phyloP scores from a whole-genome alignment of 2,113 vertebrate genomes.

The Hypocryptadius cinnamomeus region DNA sequence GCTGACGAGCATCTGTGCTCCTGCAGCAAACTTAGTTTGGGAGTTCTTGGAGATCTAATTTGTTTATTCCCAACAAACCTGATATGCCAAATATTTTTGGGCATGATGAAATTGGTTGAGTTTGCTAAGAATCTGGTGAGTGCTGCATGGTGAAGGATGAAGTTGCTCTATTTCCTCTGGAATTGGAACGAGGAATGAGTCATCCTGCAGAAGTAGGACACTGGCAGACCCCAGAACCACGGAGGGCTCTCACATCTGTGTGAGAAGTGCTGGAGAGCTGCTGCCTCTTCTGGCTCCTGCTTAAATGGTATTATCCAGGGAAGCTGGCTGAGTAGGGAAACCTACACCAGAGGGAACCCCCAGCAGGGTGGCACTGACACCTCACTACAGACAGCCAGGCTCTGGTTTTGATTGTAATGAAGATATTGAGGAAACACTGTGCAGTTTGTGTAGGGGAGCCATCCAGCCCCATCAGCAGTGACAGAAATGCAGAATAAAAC shows the following conservation, averaged over 20 bases:
- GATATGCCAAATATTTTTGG: slow-evolving; percentile 21
- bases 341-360: not conserved
- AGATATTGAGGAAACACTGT: not conserved
- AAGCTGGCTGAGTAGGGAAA: not conserved
- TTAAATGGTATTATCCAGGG: not conserved
- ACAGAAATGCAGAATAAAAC: not conserved
- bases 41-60: slow-evolving; percentile 13
- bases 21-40: not conserved
- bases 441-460: not conserved
- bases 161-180: not conserved
- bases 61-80: slow-evolving; percentile 32
- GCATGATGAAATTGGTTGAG: not conserved
- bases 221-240: not conserved
- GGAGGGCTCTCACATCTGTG: not conserved
- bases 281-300: not conserved
- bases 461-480: not conserved
- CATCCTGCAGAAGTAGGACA: not conserved
- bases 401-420: not conserved
- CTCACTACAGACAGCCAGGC: fast-evolving
- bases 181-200: not conserved
- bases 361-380: not conserved
- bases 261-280: not conserved
- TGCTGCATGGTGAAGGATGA: not conserved
- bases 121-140: not conserved
- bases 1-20: not conserved